phyloP scores from a whole-genome alignment of 2,888 invertebrate species.

The Agrochola macilenta region DNA sequence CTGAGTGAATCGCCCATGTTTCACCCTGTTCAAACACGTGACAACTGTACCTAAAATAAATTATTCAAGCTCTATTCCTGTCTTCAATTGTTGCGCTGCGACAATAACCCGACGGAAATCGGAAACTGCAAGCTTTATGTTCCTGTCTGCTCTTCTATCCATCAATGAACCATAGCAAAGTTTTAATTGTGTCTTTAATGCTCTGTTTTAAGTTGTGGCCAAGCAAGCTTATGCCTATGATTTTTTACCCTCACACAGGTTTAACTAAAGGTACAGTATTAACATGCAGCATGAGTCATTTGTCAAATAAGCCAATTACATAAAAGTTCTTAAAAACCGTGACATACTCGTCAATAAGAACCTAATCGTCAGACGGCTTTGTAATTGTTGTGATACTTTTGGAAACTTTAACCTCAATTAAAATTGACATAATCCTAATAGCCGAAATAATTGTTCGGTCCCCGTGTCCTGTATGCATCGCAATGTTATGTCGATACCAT shows the following conservation, averaged over 20 bases:
- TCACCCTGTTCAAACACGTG: conserved; percentile 66
- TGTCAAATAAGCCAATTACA: not conserved
- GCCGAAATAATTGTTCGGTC: conserved; percentile 24
- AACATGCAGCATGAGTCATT: not conserved
- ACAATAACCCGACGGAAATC: conserved; percentile 45
- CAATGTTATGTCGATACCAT: conserved; percentile 21
- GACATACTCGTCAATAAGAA: not conserved
- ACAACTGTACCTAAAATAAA: conserved; percentile 71
- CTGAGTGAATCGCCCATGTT: conserved; percentile 77
- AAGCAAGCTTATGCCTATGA: not conserved
- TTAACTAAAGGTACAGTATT: not conserved
- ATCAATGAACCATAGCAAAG: not conserved
- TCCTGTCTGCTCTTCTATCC: conserved; percentile 8
- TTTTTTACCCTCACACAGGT: not conserved
- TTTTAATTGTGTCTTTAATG: not conserved
- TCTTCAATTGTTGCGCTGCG: conserved; percentile 58
- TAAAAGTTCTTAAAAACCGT: not conserved
- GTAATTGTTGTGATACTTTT: not conserved
- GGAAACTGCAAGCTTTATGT: conserved; percentile 42
- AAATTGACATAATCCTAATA: conserved; percentile 24
- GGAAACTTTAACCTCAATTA: not conserved
- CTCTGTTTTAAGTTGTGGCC: not conserved
- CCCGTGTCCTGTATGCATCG: conserved; percentile 16
- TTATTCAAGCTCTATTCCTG: conserved; percentile 70
- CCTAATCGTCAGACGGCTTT: not conserved